Base-by-base conservation (phyloP, 2,797 vertebrate genomes). In the Poeciliopsis infans region DNA sequence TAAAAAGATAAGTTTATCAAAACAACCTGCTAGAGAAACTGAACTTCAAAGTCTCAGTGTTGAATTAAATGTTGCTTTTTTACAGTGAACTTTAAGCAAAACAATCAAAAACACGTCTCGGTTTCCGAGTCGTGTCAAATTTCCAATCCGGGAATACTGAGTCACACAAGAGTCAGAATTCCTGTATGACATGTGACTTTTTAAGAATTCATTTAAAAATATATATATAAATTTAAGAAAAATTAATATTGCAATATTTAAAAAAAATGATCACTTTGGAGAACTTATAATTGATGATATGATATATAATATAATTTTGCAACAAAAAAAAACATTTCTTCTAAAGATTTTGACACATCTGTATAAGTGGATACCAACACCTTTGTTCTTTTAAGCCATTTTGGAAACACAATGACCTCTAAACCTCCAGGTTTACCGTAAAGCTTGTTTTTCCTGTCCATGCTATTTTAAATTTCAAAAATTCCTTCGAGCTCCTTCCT, bases 391-490 rank as follows among this genome's bases (percentile, higher is more conserved):
- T n/a, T 69, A 15, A 43, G 20, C 13, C 68, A 16, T 41, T 8
- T 68, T 33, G 5, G 2, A 55, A 39, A 39, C 33, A 39, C 33
- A 23, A 4, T 66, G 23, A 10, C 18, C 36, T 23, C 36, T 43
- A 8, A 51, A 23, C 49, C 3, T 23, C 49, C 18, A 51, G 3
- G 49, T 51, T 23, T 72, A 49, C 31, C 2, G 46, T 49, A 72
- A 55, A 55, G 49, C 72, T n/a, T 55, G 72, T 55, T 41, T 74
- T 55, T 41, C 71, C 18, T 15, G 72, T 73, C 23, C 20, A 23
- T 36, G 31, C 39, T 70, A 70, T 70, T 28, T 70, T 45, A 70
- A 70, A n/a, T 53, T 16, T 74, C 23, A 7, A 3, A 61, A 31
- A 59, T 10, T 46, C n/a, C 66, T 45, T 69, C 68, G 6, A 7